A percentile compares a stretch with the other conserved stretches of the same genome.
Conservation (phyloP, 2,888 invertebrate species). For the Phyllotreta cruciferae region DNA sequence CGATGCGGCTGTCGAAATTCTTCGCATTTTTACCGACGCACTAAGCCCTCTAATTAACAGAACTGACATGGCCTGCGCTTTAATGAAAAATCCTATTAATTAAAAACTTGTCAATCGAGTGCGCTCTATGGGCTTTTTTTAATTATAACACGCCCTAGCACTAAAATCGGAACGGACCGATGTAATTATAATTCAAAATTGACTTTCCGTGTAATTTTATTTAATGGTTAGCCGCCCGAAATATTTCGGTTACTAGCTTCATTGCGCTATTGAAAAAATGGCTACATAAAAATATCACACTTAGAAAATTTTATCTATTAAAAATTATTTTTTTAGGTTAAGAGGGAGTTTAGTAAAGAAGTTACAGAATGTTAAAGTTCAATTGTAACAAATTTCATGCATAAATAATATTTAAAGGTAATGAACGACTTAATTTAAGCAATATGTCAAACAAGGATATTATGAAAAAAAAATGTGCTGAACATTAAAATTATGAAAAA, state of each 20-base stretch:
- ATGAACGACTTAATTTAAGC: no score
- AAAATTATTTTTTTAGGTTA: no score
- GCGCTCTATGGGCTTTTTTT: constrained; percentile 45
- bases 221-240: constrained; percentile 26
- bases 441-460: no score
- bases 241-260: no score
- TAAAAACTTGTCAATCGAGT: constrained; percentile 52
- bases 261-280: no score
- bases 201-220: constrained; percentile 41
- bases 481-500: constrained; percentile 13
- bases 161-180: constrained; percentile 34
- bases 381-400: no score
- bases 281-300: no score
- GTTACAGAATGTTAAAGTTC: no score
- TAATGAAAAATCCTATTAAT: constrained; percentile 50
- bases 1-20: constrained; percentile 7
- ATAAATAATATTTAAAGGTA: no score
- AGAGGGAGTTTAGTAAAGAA: no score
- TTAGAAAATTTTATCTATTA: no score
- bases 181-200: constrained; percentile 45
- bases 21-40: constrained; percentile 5
- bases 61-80: constrained; percentile 28
- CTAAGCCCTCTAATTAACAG: constrained; percentile 27
- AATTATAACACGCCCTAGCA: constrained; percentile 41
- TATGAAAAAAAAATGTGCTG: not conserved